Evolutionary conservation across 2,888 invertebrate species (phyloP).

Genomic region (Drosophila tripunctata): DNA sequence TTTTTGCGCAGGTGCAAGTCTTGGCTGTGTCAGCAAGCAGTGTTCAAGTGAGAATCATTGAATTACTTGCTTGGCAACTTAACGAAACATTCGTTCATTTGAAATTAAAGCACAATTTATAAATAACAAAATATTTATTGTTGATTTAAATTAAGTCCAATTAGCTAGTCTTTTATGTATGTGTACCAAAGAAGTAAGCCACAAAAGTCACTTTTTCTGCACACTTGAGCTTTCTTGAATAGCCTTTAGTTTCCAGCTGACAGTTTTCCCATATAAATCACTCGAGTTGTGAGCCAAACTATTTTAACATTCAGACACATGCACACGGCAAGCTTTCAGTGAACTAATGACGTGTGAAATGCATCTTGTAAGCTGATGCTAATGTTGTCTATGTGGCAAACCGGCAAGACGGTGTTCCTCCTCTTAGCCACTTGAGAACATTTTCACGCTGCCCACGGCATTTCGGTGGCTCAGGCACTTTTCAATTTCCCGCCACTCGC

Average conservation of each 20-base stretch:
- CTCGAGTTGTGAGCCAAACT: slow-evolving; percentile 2
- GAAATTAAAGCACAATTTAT: too few species aligned
- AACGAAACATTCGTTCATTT: too few species aligned
- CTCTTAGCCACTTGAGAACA: slow-evolving; percentile 45
- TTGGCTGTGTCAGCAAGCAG: neutral
- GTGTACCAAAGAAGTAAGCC: neutral
- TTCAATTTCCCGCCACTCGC: slow-evolving; percentile 65
- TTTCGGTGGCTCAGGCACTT: too few species aligned
- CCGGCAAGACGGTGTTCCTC: slow-evolving; percentile 2
- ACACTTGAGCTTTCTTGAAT: neutral
- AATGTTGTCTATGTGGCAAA: slow-evolving; percentile 46
- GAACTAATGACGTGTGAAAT: slow-evolving; percentile 72
- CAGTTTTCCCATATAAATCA: slow-evolving; percentile 10
- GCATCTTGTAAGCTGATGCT: slow-evolving; percentile 45
- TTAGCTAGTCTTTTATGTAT: too few species aligned
- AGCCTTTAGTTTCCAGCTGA: neutral
- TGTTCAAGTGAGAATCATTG: too few species aligned
- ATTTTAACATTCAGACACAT: slow-evolving; percentile 1
- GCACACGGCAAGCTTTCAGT: slow-evolving; percentile 9
- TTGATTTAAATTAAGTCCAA: too few species aligned
- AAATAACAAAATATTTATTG: too few species aligned
- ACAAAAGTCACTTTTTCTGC: neutral
- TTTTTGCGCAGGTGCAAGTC: neutral
- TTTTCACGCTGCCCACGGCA: slow-evolving; percentile 3
- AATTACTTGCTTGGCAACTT: too few species aligned